Evolutionary conservation across 2,113 vertebrate species (phyloP), one percentile per base, ranked within the genome.

Genomic region (Lepidothrix coronata): DNA sequence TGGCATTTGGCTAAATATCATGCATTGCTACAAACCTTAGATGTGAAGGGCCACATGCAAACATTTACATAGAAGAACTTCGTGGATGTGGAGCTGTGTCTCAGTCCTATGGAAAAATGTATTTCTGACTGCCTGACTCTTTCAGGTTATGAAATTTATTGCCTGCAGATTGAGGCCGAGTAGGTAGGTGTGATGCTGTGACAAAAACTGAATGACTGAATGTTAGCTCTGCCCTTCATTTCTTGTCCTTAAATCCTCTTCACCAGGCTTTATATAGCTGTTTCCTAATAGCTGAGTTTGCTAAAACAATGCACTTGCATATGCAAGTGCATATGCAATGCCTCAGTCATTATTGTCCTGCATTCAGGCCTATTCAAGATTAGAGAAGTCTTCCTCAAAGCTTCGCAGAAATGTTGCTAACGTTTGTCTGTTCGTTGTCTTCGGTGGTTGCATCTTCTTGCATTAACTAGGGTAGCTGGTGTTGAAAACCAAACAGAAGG

Each of bases 401-500:
- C 51, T 88, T 83, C 65, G 20, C 52, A 71, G 80, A 90, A 93
- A 77, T 15, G 35, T 46, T 82, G 35, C 76, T 84, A 49, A 81
- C 18, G 19, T 22, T 43, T 63, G 27, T 62, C 59, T 62, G 37
- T 28, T 62, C 25, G 11, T 62, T 91, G 85, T 94, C 82, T 90
- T 77, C 0, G 1, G 75, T 86, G 85, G 85, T 63, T 90, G 85
- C 65, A 57, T 93, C 93, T 86, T 91, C 92, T 81, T 88, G 85
- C 59, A 57, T 96, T 92, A 95, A 54, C 89, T 92, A 44, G 84
- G 44, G 52, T 85, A 91, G 84, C 66, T 95, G 84, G 91, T 95
- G 83, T 77, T 91, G 93, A 96, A 96, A 96, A 93, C 73, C 92
- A 93, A 95, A 84, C 95, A 96, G 95, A 97, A 96, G 89, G 94